Evolutionary conservation across 2,797 vertebrate species (phyloP).

Genomic region (Pteronotus mesoamericanus): DNA sequence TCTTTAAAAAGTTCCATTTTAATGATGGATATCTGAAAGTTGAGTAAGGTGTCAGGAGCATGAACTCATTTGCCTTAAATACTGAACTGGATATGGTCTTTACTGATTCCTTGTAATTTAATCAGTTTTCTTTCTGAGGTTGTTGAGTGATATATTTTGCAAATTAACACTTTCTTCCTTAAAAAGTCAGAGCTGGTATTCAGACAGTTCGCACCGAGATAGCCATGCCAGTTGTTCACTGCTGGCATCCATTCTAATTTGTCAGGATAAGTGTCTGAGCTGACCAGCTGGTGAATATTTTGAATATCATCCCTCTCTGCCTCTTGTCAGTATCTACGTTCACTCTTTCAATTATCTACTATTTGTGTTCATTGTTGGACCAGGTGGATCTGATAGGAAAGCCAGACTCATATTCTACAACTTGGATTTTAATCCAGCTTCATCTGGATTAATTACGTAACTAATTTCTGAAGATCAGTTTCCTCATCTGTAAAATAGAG

Average conservation of each 20-base stretch:
- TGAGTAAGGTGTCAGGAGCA: not conserved
- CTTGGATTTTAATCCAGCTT: not conserved
- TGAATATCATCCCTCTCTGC: not conserved
- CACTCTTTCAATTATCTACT: not conserved
- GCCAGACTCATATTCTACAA: not conserved
- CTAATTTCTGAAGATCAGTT: conserved; percentile 5
- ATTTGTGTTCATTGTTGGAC: not conserved
- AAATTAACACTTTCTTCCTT: conserved; percentile 12
- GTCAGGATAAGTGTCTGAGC: not conserved
- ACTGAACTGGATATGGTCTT: not conserved
- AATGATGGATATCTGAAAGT: not conserved
- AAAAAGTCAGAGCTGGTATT: not conserved
- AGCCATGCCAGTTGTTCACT: not conserved
- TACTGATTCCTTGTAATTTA: not conserved
- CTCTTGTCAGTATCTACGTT: not conserved
- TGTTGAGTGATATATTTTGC: not conserved
- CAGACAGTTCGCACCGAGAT: not conserved
- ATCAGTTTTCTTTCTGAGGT: not conserved
- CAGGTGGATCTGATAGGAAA: not conserved
- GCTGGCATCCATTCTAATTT: not conserved
- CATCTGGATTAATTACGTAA: not conserved
- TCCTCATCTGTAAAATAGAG: conserved; percentile 5
- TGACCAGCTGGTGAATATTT: not conserved
- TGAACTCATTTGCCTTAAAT: not conserved
- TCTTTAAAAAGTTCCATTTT: not conserved